Evolutionary conservation across 1,140 invertebrate genomes (phyloP), one percentile per base, ranked within the genome.

Genomic region (Meloidogyne chitwoodi): DNA sequence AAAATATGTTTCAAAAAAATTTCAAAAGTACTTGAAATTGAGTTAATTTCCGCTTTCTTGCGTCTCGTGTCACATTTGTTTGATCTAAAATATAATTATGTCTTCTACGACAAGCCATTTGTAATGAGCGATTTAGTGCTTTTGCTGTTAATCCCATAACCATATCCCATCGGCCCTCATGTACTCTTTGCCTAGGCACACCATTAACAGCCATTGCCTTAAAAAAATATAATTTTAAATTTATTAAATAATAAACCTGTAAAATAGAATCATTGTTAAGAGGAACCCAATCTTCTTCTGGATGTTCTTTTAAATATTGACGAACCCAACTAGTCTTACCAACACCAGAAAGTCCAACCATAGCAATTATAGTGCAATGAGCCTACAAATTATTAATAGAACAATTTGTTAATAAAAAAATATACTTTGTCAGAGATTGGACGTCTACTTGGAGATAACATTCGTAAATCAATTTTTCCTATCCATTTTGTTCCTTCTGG

Each of bases 51-150:
- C 74, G 65, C 29, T 82, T 80, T 22, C 85, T 70, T 2, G 80
- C 73, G 22, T 86, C 85, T 14, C 78, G 62, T 10, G 77, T 75
- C 38, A 81, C 80, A 73, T 86, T 87, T 19, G 83, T 85, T 78
- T 83, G 74, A 76, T 86, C 85, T 29, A 86, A 68, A 69, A 86
- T 87, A 70, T 86, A 86, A 62, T 87, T 87, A 62, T 86, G 81
- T 11, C 83, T 65, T 22, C 85, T 34, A n/a, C 85, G 77, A 34
- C 86, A 87, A 8, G 85, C 85, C 77, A 86, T 34, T 26, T 64
- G 65, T 8, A 87, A 70, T 19, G 78, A 70, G 8, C 81, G 29
- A 65, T 44, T 76, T 56, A 86, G 24, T 8, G 83, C 83, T 71
- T 86, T 86, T 29, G 84, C 84, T 19, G 85, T 78, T 22, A 86